These are phyloP conservation scores for Rhopalosiphum nymphaeae DNA, from an alignment of 2,888 invertebrate genomes.

Conservation along the genomic window DNA sequence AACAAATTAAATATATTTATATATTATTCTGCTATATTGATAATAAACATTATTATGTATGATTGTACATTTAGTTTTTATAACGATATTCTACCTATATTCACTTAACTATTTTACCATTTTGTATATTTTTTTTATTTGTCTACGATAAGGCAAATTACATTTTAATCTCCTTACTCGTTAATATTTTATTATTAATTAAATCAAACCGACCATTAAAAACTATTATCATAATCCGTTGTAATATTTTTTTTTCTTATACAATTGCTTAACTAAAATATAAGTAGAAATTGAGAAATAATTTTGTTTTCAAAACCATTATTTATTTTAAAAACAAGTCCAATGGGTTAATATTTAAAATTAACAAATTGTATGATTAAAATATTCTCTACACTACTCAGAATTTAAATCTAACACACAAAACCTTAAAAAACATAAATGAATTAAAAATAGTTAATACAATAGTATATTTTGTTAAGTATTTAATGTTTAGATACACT, in stretches of 20 bases:
- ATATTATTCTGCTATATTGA: background rate
- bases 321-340: background rate
- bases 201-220: background rate
- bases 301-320: background rate
- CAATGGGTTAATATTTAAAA: background rate
- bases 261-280: background rate
- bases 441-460: background rate
- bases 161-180: background rate
- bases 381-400: background rate
- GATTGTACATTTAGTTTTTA: background rate
- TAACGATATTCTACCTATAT: background rate
- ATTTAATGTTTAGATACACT: background rate
- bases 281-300: background rate
- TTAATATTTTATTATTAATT: conserved; percentile 17
- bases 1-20: background rate
- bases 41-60: background rate
- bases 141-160: background rate
- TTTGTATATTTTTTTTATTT: background rate
- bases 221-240: background rate
- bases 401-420: background rate
- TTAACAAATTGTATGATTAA: background rate
- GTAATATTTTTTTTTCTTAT: background rate
- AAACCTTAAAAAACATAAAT: background rate
- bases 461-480: background rate
- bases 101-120: background rate